Percentiles rank a stretch among this genome's conserved stretches.
Evolutionary conservation across 2,113 vertebrate species (phyloP).

Genomic region (Plotosus lineatus): DNA sequence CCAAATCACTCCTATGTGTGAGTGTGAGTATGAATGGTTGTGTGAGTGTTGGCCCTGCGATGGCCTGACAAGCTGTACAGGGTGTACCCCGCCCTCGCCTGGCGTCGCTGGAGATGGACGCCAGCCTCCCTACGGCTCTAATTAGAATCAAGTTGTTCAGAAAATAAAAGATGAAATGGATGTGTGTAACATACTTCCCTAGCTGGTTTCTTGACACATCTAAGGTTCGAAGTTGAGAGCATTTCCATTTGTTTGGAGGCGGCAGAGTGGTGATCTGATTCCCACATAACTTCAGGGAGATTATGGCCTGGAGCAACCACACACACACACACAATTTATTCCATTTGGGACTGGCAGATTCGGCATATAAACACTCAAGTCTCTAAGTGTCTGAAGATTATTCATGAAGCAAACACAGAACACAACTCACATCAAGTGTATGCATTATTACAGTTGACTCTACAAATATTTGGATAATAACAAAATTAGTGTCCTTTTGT

Average conservation of each 20-base stretch:
- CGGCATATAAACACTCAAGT: neutral
- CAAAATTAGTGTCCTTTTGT: neutral
- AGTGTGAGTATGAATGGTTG: too few species aligned
- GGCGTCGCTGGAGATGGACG: too few species aligned
- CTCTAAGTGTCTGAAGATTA: neutral
- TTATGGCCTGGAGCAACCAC: slow-evolving; percentile 73
- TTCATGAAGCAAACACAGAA: neutral
- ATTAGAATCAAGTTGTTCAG: too few species aligned
- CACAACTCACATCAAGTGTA: neutral
- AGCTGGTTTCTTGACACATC: slow-evolving; percentile 94
- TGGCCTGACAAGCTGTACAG: too few species aligned
- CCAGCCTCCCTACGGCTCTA: too few species aligned
- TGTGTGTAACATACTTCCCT: slow-evolving; percentile 81
- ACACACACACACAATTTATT: slow-evolving; percentile 35
- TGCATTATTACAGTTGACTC: too few species aligned
- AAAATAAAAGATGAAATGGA: too few species aligned
- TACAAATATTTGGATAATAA: neutral
- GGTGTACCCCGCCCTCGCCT: too few species aligned
- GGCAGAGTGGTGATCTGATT: slow-evolving; percentile 84
- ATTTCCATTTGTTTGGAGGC: slow-evolving; percentile 83
- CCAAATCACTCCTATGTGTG: too few species aligned
- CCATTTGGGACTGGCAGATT: neutral
- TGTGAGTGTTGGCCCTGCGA: too few species aligned
- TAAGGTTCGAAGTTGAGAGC: slow-evolving; percentile 83
- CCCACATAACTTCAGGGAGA: slow-evolving; percentile 82